Evolutionary conservation across 2,888 invertebrate species (phyloP).

Genomic region (Archips crataeganus): DNA sequence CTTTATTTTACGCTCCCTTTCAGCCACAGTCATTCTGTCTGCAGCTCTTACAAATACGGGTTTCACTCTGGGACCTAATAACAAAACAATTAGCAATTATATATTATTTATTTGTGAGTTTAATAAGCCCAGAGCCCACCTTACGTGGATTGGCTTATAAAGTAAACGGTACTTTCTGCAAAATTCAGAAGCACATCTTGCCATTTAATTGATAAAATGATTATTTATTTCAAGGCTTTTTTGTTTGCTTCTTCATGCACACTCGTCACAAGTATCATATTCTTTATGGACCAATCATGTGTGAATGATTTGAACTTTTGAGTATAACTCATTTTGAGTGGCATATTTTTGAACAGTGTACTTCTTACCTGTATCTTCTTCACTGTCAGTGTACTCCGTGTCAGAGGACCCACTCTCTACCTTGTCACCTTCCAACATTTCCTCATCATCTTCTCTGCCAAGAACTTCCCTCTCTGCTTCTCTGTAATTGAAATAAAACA

Average conservation of each 20-base stretch:
- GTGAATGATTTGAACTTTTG: not conserved
- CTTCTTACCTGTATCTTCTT: conserved; percentile 91
- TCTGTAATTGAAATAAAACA: conserved; percentile 51
- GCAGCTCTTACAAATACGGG: conserved; percentile 97
- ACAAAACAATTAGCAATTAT: conserved; percentile 6
- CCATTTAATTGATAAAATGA: no score
- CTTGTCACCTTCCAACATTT: conserved; percentile 87
- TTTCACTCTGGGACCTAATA: conserved; percentile 93
- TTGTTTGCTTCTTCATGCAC: no score
- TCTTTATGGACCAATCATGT: not conserved
- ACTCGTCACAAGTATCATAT: no score
- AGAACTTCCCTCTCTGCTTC: conserved; percentile 91
- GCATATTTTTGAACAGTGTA: not conserved
- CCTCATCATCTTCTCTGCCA: conserved; percentile 90
- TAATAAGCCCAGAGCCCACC: no score
- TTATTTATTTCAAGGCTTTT: no score
- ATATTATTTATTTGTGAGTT: no score
- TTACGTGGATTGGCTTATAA: no score
- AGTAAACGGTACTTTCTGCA: no score
- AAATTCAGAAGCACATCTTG: no score
- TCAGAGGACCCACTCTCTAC: conserved; percentile 92
- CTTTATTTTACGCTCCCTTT: conserved; percentile 95
- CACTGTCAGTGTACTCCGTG: conserved; percentile 95
- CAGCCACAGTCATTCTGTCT: conserved; percentile 97
- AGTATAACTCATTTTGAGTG: no score